Evolutionary conservation across 1,140 invertebrate genomes (phyloP).

Genomic region (Periplaneta americana): DNA sequence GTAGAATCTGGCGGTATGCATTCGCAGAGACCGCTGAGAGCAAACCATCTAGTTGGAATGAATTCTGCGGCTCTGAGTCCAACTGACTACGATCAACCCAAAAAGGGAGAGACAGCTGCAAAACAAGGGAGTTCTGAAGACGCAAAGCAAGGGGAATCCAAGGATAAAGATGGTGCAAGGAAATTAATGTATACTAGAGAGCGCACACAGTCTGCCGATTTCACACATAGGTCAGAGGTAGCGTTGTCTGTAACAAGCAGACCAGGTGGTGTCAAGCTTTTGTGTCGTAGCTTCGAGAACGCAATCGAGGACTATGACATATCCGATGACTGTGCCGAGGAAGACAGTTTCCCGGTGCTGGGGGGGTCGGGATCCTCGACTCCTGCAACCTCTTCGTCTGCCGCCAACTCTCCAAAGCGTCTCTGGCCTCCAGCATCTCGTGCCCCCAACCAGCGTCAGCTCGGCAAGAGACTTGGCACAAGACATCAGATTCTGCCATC

Average conservation of each 20-base stretch:
- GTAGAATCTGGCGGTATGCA: background rate
- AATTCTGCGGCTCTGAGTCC: background rate
- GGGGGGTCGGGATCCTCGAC: conserved; percentile 57
- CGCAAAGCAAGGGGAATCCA: background rate
- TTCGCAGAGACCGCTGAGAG: background rate
- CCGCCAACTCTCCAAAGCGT: conserved; percentile 57
- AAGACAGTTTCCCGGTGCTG: conserved; percentile 24
- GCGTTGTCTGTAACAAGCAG: background rate
- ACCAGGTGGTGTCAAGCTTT: conserved; percentile 7
- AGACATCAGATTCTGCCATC: conserved; percentile 1
- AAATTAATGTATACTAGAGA: background rate
- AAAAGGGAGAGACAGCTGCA: background rate
- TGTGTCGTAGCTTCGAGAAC: conserved; percentile 14
- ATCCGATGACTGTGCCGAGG: background rate
- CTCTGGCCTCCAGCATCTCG: conserved; percentile 43
- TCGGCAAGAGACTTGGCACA: background rate
- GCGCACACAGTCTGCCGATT: background rate
- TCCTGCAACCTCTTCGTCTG: conserved; percentile 49
- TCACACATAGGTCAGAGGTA: background rate
- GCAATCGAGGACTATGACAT: conserved; percentile 4
- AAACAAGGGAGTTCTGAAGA: background rate
- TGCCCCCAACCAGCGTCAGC: background rate
- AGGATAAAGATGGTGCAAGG: background rate
- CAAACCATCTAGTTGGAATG: background rate
- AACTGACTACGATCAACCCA: background rate